These are phyloP conservation scores for Poecilia latipinna DNA, from an alignment of 2,113 vertebrate species.

Conservation along the genomic window DNA sequence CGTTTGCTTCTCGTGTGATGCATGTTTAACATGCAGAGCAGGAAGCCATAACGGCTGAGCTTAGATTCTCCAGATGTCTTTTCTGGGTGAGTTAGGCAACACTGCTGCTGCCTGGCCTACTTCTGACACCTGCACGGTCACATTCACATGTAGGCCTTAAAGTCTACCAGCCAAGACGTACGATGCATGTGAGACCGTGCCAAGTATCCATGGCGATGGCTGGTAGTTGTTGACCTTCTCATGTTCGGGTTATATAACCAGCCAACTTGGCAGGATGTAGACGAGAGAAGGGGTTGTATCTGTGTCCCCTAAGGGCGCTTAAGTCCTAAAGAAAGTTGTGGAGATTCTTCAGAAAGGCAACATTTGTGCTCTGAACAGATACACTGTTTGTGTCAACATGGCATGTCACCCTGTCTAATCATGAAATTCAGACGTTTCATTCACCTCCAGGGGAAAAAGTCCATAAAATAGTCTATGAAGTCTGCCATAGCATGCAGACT, in stretches of 20 bases:
- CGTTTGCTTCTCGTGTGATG: not conserved
- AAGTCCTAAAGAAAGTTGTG: not conserved
- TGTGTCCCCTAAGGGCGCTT: not conserved
- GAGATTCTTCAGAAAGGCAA: not conserved
- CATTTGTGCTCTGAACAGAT: not conserved
- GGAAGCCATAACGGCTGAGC: conserved; percentile 38
- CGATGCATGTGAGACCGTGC: conserved; percentile 10
- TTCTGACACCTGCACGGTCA: conserved; percentile 34
- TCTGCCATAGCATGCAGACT: too few relatives aligned
- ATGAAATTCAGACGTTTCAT: too few relatives aligned
- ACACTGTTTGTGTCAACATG: too few relatives aligned
- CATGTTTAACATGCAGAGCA: conserved; percentile 6
- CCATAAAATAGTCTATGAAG: too few relatives aligned
- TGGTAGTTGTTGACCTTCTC: conserved; percentile 66
- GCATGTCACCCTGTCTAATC: too few relatives aligned
- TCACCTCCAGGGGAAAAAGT: too few relatives aligned
- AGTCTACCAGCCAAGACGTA: conserved; percentile 40
- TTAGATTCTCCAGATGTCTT: conserved; percentile 57
- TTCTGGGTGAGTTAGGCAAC: conserved; percentile 66
- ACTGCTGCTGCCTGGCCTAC: conserved; percentile 40
- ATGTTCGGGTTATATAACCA: conserved; percentile 67
- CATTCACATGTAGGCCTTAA: conserved; percentile 18
- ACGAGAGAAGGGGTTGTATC: conserved; percentile 9
- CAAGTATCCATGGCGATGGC: conserved; percentile 64
- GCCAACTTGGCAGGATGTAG: conserved; percentile 47